phyloP scores from a whole-genome alignment of 2,888 invertebrate species.

The Xanthia icteritia region DNA sequence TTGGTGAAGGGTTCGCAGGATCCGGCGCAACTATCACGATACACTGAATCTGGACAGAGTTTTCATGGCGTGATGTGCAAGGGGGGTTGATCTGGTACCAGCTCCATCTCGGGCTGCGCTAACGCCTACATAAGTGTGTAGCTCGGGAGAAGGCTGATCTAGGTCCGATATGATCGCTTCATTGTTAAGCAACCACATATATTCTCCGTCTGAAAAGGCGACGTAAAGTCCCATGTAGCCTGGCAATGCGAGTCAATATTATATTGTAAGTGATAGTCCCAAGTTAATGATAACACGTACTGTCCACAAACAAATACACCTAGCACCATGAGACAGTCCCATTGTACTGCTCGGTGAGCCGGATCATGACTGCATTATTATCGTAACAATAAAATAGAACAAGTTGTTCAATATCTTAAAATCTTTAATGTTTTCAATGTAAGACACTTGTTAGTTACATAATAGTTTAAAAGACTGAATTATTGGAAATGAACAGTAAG shows the following conservation, averaged over 20 bases:
- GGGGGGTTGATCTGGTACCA: constrained; percentile 2
- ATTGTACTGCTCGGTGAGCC: neutral
- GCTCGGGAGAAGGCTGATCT: neutral
- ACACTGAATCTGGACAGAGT: neutral
- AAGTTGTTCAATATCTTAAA: too few relatives aligned
- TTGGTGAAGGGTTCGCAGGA: neutral
- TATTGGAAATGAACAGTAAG: constrained; percentile 6
- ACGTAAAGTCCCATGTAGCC: constrained; percentile 3
- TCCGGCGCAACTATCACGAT: neutral
- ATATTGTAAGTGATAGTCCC: constrained; percentile 2
- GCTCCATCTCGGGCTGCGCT: neutral
- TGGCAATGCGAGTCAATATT: constrained; percentile 5
- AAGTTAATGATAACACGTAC: neutral
- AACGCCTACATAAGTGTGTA: neutral
- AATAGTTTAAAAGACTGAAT: constrained; percentile 6
- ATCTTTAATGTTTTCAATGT: neutral
- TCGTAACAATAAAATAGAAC: neutral
- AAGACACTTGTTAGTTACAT: neutral
- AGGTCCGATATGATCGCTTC: too few relatives aligned
- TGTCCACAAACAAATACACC: neutral
- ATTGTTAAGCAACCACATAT: too few relatives aligned
- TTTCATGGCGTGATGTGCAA: neutral
- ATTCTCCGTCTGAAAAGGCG: too few relatives aligned
- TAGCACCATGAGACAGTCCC: neutral
- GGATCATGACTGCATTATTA: neutral